Base-by-base conservation (phyloP, 2,797 vertebrate species). In the Platyrinchus mystaceus region DNA sequence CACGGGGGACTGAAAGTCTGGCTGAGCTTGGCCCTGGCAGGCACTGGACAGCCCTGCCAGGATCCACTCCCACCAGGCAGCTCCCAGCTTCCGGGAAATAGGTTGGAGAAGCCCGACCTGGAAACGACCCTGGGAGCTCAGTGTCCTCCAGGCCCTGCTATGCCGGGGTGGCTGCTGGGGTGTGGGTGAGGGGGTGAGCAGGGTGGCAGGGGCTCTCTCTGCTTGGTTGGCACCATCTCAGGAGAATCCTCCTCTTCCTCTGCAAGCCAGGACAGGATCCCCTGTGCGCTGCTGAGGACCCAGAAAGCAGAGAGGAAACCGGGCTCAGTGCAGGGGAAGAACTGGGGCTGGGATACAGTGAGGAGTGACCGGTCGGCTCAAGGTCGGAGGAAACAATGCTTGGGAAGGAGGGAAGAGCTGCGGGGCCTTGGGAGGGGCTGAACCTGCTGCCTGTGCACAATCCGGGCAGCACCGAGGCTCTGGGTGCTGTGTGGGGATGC, bases 1-100 rank as follows among this genome's bases (percentile, higher is more conserved):
- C 24, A 6, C 0, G 1, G 12, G 12, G 41, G 3, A 52, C 12
- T 2, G 2, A 0, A 0, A 41, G 28, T 23, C 23, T 1, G 0
- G 3, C 52, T 70, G 44, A 53, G 68, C 52, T 60, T 10, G 39
- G 64, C 52, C 34, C n/a, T 9, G n/a, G 66, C 49, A 73, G 36
- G 55, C 60, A 69, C 23, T 0, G 1, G 27, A 7, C 27, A 44
- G 75, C 60, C 52, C 71, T 49, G 26, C 24, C 70, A 76, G 80
- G n/a, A 89, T 70, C 69, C 60, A 30, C 50, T 68, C 79, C 80
- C 5, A 47, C 27, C 28, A 36, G 70, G 55, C 94, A 84, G 47
- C 39, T 81, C 78, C 50, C 74, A n/a, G 84, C 73, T 68, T 87
- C 87, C 91, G 82, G 81, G 91, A 96, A 96, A 93, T 75, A 92